A percentile compares a stretch with the other conserved stretches of the same genome.
Conservation (phyloP, 2,113 vertebrate genomes). For the Ceyx cyanopectus region DNA sequence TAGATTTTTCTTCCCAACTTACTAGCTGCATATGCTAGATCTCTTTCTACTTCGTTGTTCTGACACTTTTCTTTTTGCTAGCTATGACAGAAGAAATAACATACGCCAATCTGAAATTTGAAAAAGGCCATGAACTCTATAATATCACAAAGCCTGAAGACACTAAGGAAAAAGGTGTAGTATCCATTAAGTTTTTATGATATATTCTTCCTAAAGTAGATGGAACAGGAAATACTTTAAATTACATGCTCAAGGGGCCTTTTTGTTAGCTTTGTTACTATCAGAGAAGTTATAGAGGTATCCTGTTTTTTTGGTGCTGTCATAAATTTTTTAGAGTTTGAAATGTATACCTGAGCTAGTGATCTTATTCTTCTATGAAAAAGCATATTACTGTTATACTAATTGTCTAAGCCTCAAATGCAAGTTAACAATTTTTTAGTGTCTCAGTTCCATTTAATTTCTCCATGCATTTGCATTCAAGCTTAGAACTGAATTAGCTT, state of each 20-base stretch:
- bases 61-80: background rate
- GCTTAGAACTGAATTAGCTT: background rate
- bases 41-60: background rate
- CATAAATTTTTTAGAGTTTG: background rate
- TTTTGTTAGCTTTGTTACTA: background rate
- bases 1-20: background rate
- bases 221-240: background rate
- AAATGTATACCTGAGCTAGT: background rate
- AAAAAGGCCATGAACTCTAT: background rate
- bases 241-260: background rate
- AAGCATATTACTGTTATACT: background rate
- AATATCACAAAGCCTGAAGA: background rate
- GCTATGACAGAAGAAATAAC: constrained; percentile 14
- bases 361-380: background rate
- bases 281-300: background rate
- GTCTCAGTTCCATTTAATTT: background rate
- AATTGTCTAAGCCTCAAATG: background rate
- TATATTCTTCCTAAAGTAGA: background rate
- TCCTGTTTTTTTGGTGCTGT: background rate
- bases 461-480: background rate
- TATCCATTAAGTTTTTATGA: background rate
- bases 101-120: constrained; percentile 13
- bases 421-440: background rate
- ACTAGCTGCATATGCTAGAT: background rate
- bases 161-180: background rate